Evolutionary conservation across 2,888 invertebrate genomes (phyloP).

Genomic region (Palloptera scutellata): DNA sequence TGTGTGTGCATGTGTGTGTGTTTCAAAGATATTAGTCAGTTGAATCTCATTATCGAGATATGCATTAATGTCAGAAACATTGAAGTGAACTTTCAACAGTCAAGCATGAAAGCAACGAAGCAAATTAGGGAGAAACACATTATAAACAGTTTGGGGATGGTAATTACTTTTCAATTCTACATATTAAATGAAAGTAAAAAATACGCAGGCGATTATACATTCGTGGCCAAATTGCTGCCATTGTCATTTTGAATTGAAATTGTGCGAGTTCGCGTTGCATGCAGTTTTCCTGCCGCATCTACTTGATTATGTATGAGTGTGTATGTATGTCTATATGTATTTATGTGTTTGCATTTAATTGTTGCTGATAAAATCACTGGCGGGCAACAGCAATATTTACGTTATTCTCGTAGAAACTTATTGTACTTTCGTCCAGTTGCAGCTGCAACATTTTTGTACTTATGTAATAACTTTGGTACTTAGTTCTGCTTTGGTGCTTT

Average conservation of each 20-base stretch:
- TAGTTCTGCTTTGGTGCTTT: too few species aligned
- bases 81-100: neutral
- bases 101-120: neutral
- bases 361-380: too few species aligned
- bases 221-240: neutral
- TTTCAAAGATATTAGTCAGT: constrained; percentile 6
- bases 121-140: neutral
- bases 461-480: too few species aligned
- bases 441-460: too few species aligned
- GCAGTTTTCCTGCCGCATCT: neutral
- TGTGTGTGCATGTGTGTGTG: constrained; percentile 1
- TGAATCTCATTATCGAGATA: constrained; percentile 15
- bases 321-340: neutral
- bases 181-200: neutral
- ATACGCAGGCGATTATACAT: neutral
- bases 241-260: neutral
- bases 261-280: neutral
- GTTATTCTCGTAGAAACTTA: too few species aligned
- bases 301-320: neutral
- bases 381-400: too few species aligned
- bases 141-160: neutral
- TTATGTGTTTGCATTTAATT: too few species aligned
- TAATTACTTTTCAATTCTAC: neutral
- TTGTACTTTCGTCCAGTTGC: too few species aligned
- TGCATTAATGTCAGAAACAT: constrained; percentile 7